phyloP scores from a whole-genome alignment of 2,888 invertebrate genomes.

The Magallana nippona region DNA sequence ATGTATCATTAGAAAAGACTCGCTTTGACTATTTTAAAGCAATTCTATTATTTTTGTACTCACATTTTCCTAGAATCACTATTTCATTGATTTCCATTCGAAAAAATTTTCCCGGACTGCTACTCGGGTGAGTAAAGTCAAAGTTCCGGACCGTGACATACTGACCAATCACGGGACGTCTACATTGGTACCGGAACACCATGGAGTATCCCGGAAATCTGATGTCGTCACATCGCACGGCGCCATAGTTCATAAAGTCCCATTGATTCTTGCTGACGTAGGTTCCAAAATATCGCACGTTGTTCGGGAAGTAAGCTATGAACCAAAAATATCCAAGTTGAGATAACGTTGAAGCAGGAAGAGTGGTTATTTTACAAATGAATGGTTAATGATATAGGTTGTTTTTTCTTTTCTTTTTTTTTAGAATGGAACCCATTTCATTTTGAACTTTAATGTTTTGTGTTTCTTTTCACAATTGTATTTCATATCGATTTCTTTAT shows the following conservation, averaged over 20 bases:
- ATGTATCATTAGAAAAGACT: too few species aligned
- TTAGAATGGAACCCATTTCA: too few species aligned
- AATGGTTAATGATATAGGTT: too few species aligned
- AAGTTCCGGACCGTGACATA: conserved; percentile 56
- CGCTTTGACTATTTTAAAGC: too few species aligned
- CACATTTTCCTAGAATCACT: conserved; percentile 55
- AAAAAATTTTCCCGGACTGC: conserved; percentile 42
- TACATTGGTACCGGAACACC: conserved; percentile 49
- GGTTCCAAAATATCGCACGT: conserved; percentile 48
- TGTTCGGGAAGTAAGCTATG: conserved; percentile 54
- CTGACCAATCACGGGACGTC: conserved; percentile 55
- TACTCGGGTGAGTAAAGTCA: conserved; percentile 50
- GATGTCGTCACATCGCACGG: conserved; percentile 51
- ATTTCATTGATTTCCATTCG: conserved; percentile 51
- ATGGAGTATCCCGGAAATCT: conserved; percentile 46
- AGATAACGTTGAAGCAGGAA: too few species aligned
- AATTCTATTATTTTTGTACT: conserved; percentile 15
- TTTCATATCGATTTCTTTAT: too few species aligned
- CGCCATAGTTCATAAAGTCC: conserved; percentile 56
- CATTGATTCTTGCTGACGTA: conserved; percentile 54
- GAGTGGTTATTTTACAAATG: too few species aligned
- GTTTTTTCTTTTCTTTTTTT: too few species aligned
- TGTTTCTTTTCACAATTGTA: too few species aligned
- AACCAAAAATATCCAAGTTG: neutral
- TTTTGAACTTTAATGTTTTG: too few species aligned